Percentiles rank a stretch among this genome's conserved stretches.
phyloP scores from a whole-genome alignment of 2,113 vertebrate genomes.

The Haliaeetus leucogaster region DNA sequence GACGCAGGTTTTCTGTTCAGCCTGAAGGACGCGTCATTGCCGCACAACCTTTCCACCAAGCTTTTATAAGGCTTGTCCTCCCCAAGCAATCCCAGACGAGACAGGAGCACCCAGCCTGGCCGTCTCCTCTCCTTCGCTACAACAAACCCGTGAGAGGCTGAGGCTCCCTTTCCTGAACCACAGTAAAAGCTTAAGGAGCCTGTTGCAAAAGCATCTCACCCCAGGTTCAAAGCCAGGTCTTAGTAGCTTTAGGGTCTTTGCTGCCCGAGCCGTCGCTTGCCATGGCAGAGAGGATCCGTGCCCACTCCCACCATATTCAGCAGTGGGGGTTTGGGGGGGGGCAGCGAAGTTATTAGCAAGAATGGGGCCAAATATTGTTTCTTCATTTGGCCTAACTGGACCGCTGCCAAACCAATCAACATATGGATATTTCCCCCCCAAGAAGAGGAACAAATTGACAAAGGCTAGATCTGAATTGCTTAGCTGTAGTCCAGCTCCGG shows the following conservation, averaged over 20 bases:
- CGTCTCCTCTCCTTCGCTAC: neutral
- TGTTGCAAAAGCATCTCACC: neutral
- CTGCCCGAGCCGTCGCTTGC: neutral
- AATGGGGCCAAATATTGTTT: fast-evolving
- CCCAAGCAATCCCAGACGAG: neutral
- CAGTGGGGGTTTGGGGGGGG: fast-evolving
- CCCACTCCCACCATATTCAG: neutral
- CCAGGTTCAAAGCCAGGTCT: neutral
- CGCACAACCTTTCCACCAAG: neutral
- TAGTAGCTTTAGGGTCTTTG: neutral
- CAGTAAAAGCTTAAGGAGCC: neutral
- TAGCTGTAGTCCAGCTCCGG: neutral
- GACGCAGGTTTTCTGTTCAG: neutral
- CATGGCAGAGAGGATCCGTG: neutral
- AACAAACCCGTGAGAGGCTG: fast-evolving
- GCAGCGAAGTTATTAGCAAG: neutral
- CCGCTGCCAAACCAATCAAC: neutral
- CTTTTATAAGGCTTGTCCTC: neutral
- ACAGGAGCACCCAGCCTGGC: neutral
- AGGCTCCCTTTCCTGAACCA: neutral
- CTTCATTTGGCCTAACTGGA: neutral
- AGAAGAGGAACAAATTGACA: neutral
- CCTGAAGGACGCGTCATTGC: fast-evolving
- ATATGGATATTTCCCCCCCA: fast-evolving
- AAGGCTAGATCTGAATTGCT: neutral